phyloP scores from a whole-genome alignment of 2,888 invertebrate species.

The Dermolepida albohirtum region DNA sequence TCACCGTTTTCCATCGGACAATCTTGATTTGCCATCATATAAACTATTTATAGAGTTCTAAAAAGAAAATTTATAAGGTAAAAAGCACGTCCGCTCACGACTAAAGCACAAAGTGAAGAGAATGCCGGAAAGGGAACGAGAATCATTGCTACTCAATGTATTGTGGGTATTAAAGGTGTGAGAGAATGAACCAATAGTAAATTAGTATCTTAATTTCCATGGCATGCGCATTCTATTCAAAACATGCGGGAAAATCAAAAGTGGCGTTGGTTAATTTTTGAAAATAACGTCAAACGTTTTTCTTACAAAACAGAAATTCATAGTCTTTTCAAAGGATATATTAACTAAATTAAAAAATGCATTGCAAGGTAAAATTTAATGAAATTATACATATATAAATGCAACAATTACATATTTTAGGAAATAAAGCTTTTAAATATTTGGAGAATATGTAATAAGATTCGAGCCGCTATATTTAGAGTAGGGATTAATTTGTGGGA shows the following conservation, averaged over 20 bases:
- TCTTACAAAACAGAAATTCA: conserved; percentile 31
- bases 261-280: conserved; percentile 12
- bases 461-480: conserved; percentile 79
- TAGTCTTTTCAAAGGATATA: conserved; percentile 37
- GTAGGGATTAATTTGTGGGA: conserved; percentile 79
- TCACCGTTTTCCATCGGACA: conserved; percentile 81
- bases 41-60: conserved; percentile 37
- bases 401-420: conserved; percentile 48
- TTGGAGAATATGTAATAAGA: conserved; percentile 85
- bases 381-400: conserved; percentile 4
- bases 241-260: conserved; percentile 43
- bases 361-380: conserved; percentile 54
- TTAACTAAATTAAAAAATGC: conserved; percentile 51
- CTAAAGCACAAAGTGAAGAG: conserved; percentile 59
- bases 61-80: conserved; percentile 33
- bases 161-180: conserved; percentile 49
- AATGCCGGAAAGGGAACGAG: conserved; percentile 49
- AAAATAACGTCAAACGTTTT: conserved; percentile 33
- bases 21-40: conserved; percentile 71
- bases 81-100: conserved; percentile 57
- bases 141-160: conserved; percentile 39
- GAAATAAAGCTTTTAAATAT: conserved; percentile 72
- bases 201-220: conserved; percentile 11
- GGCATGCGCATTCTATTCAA: conserved; percentile 18
- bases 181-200: conserved; percentile 35